These are phyloP conservation scores for Philhelius pedissequus DNA, from an alignment of 2,888 invertebrate species.

Conservation along the genomic window DNA sequence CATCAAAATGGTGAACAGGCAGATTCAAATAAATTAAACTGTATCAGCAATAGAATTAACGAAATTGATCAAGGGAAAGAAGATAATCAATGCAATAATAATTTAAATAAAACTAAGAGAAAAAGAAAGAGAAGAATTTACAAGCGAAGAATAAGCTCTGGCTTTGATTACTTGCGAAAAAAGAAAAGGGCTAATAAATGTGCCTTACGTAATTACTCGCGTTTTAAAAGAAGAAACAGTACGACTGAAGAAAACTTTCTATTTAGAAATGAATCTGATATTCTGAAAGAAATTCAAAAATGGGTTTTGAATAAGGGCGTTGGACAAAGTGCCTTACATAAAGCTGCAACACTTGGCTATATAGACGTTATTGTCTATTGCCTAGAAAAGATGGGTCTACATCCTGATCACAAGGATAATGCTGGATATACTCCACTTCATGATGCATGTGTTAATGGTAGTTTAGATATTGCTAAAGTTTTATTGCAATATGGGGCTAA, in stretches of 20 bases:
- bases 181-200: constrained; percentile 86
- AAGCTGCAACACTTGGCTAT: constrained; percentile 93
- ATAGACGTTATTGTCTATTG: constrained; percentile 95
- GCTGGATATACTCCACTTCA: constrained; percentile 96
- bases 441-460: constrained; percentile 93
- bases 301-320: constrained; percentile 97
- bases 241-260: constrained; percentile 43
- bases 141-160: constrained; percentile 78
- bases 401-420: constrained; percentile 93
- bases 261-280: constrained; percentile 81
- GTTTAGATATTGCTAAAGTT: constrained; percentile 90
- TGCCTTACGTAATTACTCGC: constrained; percentile 28
- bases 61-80: background rate
- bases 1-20: background rate
- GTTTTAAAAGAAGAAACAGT: constrained; percentile 12
- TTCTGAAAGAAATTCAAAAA: constrained; percentile 90
- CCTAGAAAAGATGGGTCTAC: constrained; percentile 89
- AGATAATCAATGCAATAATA: background rate
- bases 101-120: constrained; percentile 65
- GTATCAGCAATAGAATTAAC: background rate
- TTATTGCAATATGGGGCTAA: constrained; percentile 94
- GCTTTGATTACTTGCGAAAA: constrained; percentile 92
- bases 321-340: constrained; percentile 94
- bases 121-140: constrained; percentile 73
- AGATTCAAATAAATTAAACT: background rate